These are phyloP conservation scores for Torymus auratus DNA, from an alignment of 2,888 invertebrate species.

Conservation along the genomic window DNA sequence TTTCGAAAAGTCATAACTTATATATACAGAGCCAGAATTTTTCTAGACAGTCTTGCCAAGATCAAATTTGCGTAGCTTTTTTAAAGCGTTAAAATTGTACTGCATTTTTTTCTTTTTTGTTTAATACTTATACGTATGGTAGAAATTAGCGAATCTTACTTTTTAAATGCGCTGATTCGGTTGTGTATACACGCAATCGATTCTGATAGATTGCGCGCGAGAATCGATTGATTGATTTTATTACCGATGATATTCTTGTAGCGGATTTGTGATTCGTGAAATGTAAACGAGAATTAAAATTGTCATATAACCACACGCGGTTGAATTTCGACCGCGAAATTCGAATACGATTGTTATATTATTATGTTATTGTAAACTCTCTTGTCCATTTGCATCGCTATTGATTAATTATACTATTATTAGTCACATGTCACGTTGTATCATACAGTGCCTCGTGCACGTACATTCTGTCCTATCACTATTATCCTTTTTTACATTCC, in stretches of 20 bases:
- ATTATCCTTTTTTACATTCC: slow-evolving; percentile 36
- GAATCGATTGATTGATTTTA: slow-evolving; percentile 23
- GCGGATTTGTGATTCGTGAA: slow-evolving; percentile 28
- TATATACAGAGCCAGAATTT: neutral
- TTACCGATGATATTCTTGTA: slow-evolving; percentile 13
- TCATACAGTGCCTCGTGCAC: slow-evolving; percentile 57
- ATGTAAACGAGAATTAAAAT: slow-evolving; percentile 23
- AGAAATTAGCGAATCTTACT: neutral
- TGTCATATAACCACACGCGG: slow-evolving; percentile 19
- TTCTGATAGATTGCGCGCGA: neutral
- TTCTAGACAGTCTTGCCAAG: slow-evolving; percentile 32
- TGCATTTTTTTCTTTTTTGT: slow-evolving; percentile 2
- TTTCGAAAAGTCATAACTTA: neutral
- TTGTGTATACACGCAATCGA: neutral
- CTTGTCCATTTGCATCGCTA: slow-evolving; percentile 51
- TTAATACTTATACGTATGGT: slow-evolving; percentile 13
- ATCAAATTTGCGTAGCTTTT: slow-evolving; percentile 29
- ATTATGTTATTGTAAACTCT: slow-evolving; percentile 39
- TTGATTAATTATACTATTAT: slow-evolving; percentile 52
- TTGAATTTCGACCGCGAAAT: slow-evolving; percentile 38
- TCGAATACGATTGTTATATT: slow-evolving; percentile 50
- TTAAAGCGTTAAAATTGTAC: slow-evolving; percentile 15
- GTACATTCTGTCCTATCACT: slow-evolving; percentile 31
- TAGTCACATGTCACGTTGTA: slow-evolving; percentile 53
- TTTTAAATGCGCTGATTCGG: neutral